Evolutionary conservation across 2,113 vertebrate genomes (phyloP), one percentile per base, ranked within the genome.

Genomic region (Corythoichthys intestinalis): DNA sequence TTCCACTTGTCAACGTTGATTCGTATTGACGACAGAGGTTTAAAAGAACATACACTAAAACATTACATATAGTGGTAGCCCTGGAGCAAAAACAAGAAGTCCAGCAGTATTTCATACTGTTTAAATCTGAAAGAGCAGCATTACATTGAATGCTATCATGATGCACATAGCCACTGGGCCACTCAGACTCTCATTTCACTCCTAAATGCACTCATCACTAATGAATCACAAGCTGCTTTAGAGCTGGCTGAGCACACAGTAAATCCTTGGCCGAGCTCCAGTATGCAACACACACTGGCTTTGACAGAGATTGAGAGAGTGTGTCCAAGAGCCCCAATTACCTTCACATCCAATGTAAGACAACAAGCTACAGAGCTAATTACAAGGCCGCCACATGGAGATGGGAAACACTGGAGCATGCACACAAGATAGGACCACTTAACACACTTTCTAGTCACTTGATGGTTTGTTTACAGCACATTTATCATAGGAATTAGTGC

Each of bases 141-240:
- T 66, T 34, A 12, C 9, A 13, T 52, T 80, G 74, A 77, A 83
- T 73, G 78, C 79, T 70, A 73, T 77, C 70, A 57, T 71, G 77
- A 64, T 74, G 76, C 77, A 75, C 57, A 20, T 53, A 41, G 54
- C 56, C 20, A 37, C 76, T 71, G 62, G 74, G 76, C 78, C 81
- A 78, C 85, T 88, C 79, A 83, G 75, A 87, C 78, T 74, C 86
- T 81, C 82, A 83, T 88, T 90, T 85, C 83, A 77, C 78, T 85
- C 86, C 85, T 80, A 89, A 90, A 90, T 87, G 81, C 83, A 82
- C 81, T 86, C 84, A 87, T 89, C 86, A 84, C 84, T 86, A 85
- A 89, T 88, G 86, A 88, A 84, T 85, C 80, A 83, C 80, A 88
- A 85, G 85, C 83, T 84, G 87, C 82, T 86, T 86, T 80, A 77